Conservation (phyloP, 2,888 invertebrate genomes). For the Pyrocoelia pectoralis region DNA sequence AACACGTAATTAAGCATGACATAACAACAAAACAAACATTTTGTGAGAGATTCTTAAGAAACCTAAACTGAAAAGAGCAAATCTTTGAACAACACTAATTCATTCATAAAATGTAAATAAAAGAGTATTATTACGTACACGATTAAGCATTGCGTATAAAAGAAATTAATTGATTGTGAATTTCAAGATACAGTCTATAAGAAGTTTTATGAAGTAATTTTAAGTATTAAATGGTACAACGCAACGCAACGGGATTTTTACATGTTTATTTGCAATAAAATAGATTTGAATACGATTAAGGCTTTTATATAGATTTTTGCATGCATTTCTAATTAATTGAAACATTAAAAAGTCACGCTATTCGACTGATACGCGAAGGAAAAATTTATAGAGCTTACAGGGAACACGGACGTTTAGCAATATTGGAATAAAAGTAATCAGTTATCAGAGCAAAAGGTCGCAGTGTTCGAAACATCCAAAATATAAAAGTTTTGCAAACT, state of each 20-base stretch:
- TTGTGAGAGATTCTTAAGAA: background rate
- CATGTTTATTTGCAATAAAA: background rate
- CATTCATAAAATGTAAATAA: background rate
- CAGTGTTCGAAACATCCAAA: background rate
- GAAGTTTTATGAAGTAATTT: background rate
- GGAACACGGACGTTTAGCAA: too few species aligned
- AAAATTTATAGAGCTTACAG: too few species aligned
- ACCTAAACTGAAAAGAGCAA: background rate
- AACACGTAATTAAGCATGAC: conserved; percentile 40
- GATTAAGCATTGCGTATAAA: background rate
- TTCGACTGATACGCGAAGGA: too few species aligned
- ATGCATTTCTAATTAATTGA: background rate
- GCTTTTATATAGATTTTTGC: background rate
- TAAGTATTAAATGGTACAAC: too few species aligned
- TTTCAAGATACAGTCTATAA: background rate
- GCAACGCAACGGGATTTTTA: background rate
- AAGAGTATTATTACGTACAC: background rate
- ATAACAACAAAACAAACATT: conserved; percentile 38
- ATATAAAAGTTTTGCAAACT: conserved; percentile 12
- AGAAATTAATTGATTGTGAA: background rate
- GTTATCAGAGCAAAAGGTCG: background rate
- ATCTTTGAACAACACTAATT: background rate
- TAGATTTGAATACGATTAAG: background rate
- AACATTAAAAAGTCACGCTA: background rate
- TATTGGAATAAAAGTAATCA: too few species aligned